Evolutionary conservation across 2,888 invertebrate genomes (phyloP).

Genomic region (Acanthoscelides obtectus): DNA sequence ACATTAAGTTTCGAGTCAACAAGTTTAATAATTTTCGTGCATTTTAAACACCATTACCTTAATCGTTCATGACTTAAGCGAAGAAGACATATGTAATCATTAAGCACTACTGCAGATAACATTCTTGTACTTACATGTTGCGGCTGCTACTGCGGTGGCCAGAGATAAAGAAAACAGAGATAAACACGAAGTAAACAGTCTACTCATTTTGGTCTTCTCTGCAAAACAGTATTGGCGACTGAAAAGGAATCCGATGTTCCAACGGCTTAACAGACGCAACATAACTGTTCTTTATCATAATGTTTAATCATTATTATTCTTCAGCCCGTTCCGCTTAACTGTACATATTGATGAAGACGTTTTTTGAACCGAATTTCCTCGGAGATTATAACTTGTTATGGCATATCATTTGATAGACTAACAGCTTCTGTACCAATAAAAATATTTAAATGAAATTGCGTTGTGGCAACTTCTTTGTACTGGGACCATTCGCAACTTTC

Average conservation of each 20-base stretch:
- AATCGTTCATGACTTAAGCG: not conserved
- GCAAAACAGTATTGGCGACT: not conserved
- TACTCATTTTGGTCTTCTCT: not conserved
- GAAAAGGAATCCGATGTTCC: not conserved
- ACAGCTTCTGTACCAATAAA: not conserved
- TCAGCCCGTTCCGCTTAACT: not conserved
- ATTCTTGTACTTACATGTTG: not conserved
- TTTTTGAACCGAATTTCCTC: not conserved
- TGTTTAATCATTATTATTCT: not conserved
- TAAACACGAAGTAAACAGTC: not conserved
- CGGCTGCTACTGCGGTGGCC: not conserved
- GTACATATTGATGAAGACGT: not conserved
- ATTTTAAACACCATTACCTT: not conserved
- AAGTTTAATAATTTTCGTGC: not conserved
- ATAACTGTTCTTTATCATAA: not conserved
- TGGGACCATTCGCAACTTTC: no score
- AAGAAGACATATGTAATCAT: not conserved
- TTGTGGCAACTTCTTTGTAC: no score
- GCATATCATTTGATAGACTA: not conserved
- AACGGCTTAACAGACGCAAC: not conserved
- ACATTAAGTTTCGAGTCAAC: not conserved
- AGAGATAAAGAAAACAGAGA: not conserved
- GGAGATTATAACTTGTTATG: not conserved
- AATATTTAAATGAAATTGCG: no score
- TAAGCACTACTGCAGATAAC: not conserved